Percentiles rank a stretch among this genome's conserved stretches.
Conservation (phyloP, 2,888 invertebrate species). For the Podabrus alpinus region DNA sequence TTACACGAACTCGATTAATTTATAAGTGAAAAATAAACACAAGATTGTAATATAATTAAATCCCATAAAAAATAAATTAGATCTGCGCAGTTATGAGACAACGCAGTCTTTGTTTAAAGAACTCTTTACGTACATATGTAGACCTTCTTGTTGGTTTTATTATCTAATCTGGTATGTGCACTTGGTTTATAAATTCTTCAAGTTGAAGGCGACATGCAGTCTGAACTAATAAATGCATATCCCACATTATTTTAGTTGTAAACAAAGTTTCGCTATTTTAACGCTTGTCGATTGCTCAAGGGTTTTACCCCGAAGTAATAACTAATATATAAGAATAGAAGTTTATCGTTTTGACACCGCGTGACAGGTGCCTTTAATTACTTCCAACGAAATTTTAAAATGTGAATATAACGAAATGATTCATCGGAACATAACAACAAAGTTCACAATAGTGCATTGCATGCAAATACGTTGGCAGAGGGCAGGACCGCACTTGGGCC, state of each 20-base stretch:
- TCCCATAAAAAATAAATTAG: neutral
- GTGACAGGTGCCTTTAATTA: conserved; percentile 24
- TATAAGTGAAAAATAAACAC: neutral
- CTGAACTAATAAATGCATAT: conserved; percentile 19
- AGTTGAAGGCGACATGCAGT: conserved; percentile 24
- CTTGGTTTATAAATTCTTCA: conserved; percentile 21
- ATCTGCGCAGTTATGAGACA: neutral
- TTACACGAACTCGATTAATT: neutral
- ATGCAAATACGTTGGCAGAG: neutral
- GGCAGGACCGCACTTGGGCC: neutral
- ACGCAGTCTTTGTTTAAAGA: neutral
- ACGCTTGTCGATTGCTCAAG: conserved; percentile 18
- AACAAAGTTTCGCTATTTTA: conserved; percentile 11
- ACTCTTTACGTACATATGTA: neutral
- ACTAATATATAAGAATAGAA: conserved; percentile 1
- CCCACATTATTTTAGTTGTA: neutral
- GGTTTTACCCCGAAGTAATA: conserved; percentile 27
- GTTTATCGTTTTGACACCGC: conserved; percentile 1
- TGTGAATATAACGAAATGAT: conserved; percentile 6
- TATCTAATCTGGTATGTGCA: conserved; percentile 27
- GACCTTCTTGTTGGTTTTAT: conserved; percentile 8
- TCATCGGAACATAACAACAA: conserved; percentile 4
- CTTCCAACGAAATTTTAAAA: conserved; percentile 11
- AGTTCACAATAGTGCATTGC: neutral
- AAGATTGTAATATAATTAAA: neutral